Evolutionary conservation across 1,140 invertebrate genomes (phyloP).

Genomic region (Fopius arisanus): DNA sequence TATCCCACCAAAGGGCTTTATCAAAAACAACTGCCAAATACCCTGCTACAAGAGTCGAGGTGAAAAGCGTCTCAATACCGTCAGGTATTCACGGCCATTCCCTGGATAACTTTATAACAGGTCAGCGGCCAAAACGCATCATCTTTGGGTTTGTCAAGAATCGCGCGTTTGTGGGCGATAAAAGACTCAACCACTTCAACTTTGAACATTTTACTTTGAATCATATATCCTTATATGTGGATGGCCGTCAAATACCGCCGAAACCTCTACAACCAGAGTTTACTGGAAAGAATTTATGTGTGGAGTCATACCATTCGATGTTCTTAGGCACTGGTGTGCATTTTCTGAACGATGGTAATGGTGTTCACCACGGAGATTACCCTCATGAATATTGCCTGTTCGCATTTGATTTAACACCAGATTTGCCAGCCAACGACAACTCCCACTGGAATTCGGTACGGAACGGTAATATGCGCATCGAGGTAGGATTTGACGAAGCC

Average conservation of each 20-base stretch:
- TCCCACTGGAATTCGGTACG: conserved; percentile 51
- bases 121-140: too few relatives aligned
- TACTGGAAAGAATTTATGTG: conserved; percentile 25
- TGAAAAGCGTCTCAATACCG: too few relatives aligned
- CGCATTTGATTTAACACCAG: conserved; percentile 51
- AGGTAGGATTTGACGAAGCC: conserved; percentile 45
- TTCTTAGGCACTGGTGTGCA: conserved; percentile 54
- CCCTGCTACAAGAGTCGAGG: too few relatives aligned
- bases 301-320: conserved; percentile 50
- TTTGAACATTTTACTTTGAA: too few relatives aligned
- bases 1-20: too few relatives aligned
- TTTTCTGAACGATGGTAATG: conserved; percentile 43
- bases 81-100: too few relatives aligned
- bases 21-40: too few relatives aligned
- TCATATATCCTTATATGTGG: conserved; percentile 46
- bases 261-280: conserved; percentile 31
- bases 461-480: conserved; percentile 46
- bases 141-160: too few relatives aligned
- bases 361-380: conserved; percentile 36
- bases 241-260: conserved; percentile 41
- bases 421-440: conserved; percentile 48
- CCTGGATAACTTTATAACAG: too few relatives aligned
- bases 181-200: too few relatives aligned
- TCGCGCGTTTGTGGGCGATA: too few relatives aligned
- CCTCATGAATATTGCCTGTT: conserved; percentile 42